Conservation (phyloP, 1,140 invertebrate genomes). For the Drosophila pectinifera region DNA sequence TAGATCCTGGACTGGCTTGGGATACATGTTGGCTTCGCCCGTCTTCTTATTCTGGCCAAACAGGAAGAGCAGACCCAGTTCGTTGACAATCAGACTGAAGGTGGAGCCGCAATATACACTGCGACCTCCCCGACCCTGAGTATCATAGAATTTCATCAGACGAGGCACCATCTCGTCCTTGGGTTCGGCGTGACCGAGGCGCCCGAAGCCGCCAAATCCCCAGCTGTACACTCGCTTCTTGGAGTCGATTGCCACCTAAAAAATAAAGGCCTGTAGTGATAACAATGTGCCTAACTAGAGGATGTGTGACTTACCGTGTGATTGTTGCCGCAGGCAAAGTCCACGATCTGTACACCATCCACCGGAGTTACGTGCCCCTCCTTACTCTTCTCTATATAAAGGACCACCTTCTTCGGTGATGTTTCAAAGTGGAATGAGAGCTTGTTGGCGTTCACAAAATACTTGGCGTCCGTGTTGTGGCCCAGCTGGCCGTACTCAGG, state of each 20-base stretch:
- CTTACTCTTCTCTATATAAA: conserved; percentile 95
- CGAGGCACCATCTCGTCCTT: conserved; percentile 96
- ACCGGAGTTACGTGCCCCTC: conserved; percentile 94
- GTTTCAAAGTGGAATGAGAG: conserved; percentile 94
- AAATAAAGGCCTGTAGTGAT: neutral
- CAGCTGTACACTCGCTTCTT: conserved; percentile 95
- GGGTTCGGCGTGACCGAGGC: conserved; percentile 95
- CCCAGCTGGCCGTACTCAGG: conserved; percentile 97
- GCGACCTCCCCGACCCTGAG: conserved; percentile 92
- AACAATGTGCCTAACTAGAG: neutral
- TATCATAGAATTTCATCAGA: conserved; percentile 95
- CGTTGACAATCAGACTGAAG: conserved; percentile 93
- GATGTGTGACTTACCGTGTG: conserved; percentile 89
- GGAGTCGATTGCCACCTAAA: conserved; percentile 92
- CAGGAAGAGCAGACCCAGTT: conserved; percentile 91
- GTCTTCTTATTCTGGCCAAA: conserved; percentile 96
- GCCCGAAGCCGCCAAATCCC: conserved; percentile 97
- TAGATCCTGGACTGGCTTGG: conserved; percentile 96
- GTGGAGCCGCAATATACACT: conserved; percentile 93
- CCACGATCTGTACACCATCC: conserved; percentile 94
- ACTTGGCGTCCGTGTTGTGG: conserved; percentile 97
- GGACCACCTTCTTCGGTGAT: conserved; percentile 92
- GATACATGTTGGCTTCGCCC: conserved; percentile 98
- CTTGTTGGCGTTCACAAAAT: conserved; percentile 95
- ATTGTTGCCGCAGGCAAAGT: conserved; percentile 95